A percentile compares a stretch with the other conserved stretches of the same genome.
Evolutionary conservation across 2,113 vertebrate species (phyloP).

Genomic region (Procavia capensis): DNA sequence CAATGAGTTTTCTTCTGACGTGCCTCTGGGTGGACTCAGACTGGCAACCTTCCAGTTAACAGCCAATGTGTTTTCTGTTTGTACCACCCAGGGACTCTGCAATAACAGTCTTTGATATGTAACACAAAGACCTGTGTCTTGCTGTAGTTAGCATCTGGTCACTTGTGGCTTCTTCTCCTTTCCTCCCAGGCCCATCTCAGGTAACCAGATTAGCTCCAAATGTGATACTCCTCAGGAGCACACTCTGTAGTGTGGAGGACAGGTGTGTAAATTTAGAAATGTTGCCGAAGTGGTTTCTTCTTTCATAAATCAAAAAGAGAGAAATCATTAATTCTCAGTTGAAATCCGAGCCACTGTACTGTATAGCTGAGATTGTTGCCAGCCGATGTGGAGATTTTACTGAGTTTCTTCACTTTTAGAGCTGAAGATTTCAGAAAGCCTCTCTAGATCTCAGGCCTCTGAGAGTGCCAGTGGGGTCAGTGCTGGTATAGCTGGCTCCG

Average conservation of each 20-base stretch:
- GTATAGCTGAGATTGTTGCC: background rate
- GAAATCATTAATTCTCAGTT: too few relatives aligned
- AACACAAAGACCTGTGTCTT: background rate
- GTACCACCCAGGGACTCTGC: background rate
- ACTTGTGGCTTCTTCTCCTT: background rate
- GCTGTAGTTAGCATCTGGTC: background rate
- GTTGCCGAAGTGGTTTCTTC: background rate
- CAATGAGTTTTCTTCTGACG: background rate
- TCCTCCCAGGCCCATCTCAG: background rate
- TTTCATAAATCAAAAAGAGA: background rate
- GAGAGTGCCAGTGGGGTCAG: background rate
- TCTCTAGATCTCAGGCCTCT: background rate
- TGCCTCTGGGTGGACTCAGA: background rate
- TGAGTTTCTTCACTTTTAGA: background rate
- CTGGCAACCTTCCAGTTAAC: background rate
- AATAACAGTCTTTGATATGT: background rate
- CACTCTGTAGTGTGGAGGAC: background rate
- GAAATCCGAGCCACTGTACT: background rate
- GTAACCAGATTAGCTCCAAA: slow-evolving; percentile 18
- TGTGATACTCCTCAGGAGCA: background rate
- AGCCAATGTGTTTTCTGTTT: background rate
- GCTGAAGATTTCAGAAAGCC: slow-evolving; percentile 26
- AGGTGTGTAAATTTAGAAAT: slow-evolving; percentile 17
- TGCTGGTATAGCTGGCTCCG: background rate
- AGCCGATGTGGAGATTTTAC: background rate